A percentile compares a stretch with the other conserved stretches of the same genome.
phyloP scores from a whole-genome alignment of 2,113 vertebrate species.

The Anser cygnoides region DNA sequence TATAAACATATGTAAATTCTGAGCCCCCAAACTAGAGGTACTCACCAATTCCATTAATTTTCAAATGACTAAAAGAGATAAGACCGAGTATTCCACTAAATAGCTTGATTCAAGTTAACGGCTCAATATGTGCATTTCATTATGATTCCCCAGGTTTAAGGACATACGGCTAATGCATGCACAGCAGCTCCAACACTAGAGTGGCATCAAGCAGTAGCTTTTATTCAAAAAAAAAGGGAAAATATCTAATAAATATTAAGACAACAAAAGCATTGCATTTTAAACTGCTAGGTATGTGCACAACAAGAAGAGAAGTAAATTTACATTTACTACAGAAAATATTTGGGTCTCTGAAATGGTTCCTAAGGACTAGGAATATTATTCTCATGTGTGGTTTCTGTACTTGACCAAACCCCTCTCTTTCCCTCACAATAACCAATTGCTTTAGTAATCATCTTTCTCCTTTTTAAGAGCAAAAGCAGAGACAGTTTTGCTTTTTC shows the following conservation, averaged over 20 bases:
- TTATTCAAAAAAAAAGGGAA: not conserved
- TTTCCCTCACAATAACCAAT: not conserved
- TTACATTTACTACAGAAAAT: constrained; percentile 1
- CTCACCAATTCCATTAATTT: not conserved
- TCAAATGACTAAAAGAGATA: not conserved
- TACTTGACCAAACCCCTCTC: not conserved
- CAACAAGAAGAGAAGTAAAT: not conserved
- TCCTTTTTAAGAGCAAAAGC: constrained; percentile 15
- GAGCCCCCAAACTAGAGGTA: not conserved
- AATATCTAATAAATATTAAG: not conserved
- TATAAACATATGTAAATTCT: not conserved
- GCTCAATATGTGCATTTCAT: not conserved
- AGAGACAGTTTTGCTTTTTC: not conserved
- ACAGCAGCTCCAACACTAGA: not conserved
- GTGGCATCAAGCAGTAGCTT: not conserved
- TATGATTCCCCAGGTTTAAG: not conserved
- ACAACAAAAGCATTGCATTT: not conserved
- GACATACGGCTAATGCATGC: not conserved
- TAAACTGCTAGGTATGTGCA: not conserved
- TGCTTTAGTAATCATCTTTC: not conserved
- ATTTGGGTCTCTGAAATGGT: not conserved
- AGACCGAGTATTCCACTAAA: not conserved
- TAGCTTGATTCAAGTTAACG: not conserved
- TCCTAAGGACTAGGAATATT: not conserved
- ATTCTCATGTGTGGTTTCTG: not conserved